A percentile compares a stretch with the other conserved stretches of the same genome.
Evolutionary conservation across 2,797 vertebrate genomes (phyloP).

Genomic region (Gila robusta): DNA sequence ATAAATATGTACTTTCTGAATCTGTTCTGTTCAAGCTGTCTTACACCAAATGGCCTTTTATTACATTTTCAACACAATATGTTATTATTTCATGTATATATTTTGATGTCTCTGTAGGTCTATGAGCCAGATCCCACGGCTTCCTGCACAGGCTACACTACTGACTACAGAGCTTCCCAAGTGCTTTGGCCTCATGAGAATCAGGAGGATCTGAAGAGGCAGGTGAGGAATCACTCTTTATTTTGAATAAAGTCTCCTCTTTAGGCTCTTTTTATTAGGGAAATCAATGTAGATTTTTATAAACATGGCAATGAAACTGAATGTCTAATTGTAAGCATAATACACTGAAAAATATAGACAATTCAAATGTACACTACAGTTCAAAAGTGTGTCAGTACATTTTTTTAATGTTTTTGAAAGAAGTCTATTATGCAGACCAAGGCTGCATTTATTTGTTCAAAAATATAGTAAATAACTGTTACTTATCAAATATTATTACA

Average conservation of each 20-base stretch:
- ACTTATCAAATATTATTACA: background rate
- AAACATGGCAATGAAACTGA: background rate
- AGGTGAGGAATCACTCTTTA: constrained; percentile 73
- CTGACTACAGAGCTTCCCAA: constrained; percentile 54
- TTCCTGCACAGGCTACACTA: constrained; percentile 40
- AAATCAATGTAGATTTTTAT: background rate
- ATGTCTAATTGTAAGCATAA: background rate
- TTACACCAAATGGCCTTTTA: background rate
- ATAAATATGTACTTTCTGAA: background rate
- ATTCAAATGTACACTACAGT: background rate
- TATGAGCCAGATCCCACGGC: constrained; percentile 7
- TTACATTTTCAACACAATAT: background rate
- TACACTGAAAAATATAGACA: background rate
- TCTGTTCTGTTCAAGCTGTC: background rate
- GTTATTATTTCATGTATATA: constrained; percentile 2
- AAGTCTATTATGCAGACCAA: background rate
- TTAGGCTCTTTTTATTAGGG: background rate
- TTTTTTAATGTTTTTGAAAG: background rate
- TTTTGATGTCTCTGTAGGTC: constrained; percentile 69
- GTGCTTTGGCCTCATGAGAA: constrained; percentile 80
- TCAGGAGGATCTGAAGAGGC: constrained; percentile 83
- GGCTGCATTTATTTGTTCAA: background rate
- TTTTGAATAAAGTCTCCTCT: background rate
- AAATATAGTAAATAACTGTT: background rate
- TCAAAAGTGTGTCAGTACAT: background rate